These are phyloP conservation scores for Mus spicilegus DNA, from an alignment of 2,113 vertebrate genomes.

Conservation along the genomic window DNA sequence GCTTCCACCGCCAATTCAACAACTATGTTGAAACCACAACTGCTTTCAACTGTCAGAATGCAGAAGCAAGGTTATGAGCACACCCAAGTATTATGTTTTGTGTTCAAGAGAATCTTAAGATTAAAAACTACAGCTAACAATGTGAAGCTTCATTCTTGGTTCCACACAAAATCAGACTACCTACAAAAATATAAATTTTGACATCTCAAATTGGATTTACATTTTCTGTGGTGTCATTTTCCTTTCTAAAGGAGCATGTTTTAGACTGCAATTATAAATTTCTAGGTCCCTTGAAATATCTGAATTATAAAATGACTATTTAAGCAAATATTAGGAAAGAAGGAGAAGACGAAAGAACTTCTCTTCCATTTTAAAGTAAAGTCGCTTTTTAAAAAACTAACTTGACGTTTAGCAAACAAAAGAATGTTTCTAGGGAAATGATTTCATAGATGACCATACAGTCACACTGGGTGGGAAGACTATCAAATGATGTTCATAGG, in stretches of 20 bases:
- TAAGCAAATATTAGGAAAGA: neutral
- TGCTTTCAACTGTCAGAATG: slow-evolving; percentile 83
- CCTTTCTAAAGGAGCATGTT: slow-evolving; percentile 34
- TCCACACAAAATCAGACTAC: slow-evolving; percentile 40
- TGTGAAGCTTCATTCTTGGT: neutral
- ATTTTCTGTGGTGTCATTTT: slow-evolving; percentile 36
- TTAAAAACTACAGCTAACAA: slow-evolving; percentile 6
- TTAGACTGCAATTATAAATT: slow-evolving; percentile 26
- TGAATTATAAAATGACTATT: slow-evolving; percentile 3
- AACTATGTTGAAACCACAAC: slow-evolving; percentile 82
- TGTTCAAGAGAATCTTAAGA: slow-evolving; percentile 36
- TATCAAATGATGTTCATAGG: slow-evolving; percentile 10
- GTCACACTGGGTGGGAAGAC: neutral
- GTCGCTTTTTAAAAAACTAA: neutral
- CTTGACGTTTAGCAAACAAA: neutral
- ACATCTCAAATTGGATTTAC: neutral
- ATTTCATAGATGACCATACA: neutral
- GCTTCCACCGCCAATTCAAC: slow-evolving; percentile 77
- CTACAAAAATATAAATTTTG: neutral
- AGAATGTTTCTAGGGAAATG: neutral
- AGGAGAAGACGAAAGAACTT: neutral
- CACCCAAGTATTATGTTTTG: slow-evolving; percentile 77
- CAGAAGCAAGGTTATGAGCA: slow-evolving; percentile 77
- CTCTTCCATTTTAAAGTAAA: neutral
- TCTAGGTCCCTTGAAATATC: neutral